Percentiles rank a stretch among this genome's conserved stretches.
These are phyloP conservation scores for Drosophila leontia DNA, from an alignment of 1,140 invertebrate genomes.

Conservation along the genomic window DNA sequence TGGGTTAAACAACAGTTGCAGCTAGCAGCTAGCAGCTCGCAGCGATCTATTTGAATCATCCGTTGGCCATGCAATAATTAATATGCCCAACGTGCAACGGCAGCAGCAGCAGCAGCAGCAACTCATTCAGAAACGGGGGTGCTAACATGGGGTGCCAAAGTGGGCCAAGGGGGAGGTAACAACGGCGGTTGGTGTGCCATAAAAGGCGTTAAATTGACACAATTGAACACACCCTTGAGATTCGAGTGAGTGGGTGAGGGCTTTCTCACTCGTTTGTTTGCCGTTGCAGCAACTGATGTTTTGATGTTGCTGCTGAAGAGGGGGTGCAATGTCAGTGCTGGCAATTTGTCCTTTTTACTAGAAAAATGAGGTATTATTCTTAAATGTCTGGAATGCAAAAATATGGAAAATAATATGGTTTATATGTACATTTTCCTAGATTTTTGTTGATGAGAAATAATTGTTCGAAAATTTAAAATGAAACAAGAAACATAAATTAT, in stretches of 20 bases:
- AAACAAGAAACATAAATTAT: too few species aligned
- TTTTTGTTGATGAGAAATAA: not conserved
- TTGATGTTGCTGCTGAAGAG: conserved; percentile 12
- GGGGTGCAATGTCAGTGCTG: conserved; percentile 48
- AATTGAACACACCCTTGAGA: conserved; percentile 84
- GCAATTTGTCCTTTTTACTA: too few species aligned
- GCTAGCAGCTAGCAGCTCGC: conserved; percentile 20
- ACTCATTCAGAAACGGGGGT: conserved; percentile 12
- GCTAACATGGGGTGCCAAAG: not conserved
- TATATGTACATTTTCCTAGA: not conserved
- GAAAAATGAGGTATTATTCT: not conserved
- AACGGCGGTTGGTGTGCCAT: conserved; percentile 50
- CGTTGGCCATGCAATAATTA: conserved; percentile 71
- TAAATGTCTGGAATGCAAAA: accelerated
- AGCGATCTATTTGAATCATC: conserved; percentile 38
- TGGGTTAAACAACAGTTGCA: conserved; percentile 54
- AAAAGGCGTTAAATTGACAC: conserved; percentile 85
- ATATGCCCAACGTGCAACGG: conserved; percentile 73
- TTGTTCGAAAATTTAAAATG: too few species aligned
- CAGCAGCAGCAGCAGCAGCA: conserved; percentile 16
- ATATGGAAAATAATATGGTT: too few species aligned
- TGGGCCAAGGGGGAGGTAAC: conserved; percentile 10
- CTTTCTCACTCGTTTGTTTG: conserved; percentile 44
- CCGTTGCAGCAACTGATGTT: conserved; percentile 38
- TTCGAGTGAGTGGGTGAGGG: conserved; percentile 52